Base-by-base conservation (phyloP, 2,113 vertebrate species). In the Tor tambroides region DNA sequence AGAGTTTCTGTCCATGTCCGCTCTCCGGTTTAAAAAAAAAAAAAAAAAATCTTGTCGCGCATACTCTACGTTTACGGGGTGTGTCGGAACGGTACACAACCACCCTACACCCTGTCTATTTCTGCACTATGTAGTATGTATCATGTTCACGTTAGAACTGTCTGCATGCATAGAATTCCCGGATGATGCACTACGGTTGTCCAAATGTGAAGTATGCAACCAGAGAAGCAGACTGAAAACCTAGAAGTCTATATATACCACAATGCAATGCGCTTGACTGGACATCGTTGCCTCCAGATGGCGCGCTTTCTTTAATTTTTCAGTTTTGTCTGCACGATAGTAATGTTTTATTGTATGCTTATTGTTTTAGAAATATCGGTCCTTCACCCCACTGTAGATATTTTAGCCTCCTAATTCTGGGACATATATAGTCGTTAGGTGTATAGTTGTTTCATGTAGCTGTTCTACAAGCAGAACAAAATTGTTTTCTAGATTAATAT, bases 1-100 rank as follows among this genome's bases (percentile, higher is more conserved):
- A 0, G 96, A 95, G 63, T 92, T 93, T 84, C 88, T 90, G 85
- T 96, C 95, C 95, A 95, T 95, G 77, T 38, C 86, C 28, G 5
- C 28, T 41, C 54, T 19, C 23, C 59, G 3, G 12, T n/a, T 32
- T 41, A 11, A 65, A 43, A 35, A 81, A 6, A 15, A 65, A 61
- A 11, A 65, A 43, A 35, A 81, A 6, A 15, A 65, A 15, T 2
- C 28, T 26, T 14, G 56, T 65, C 59, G 59, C 81, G 30, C 41
- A 54, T 0, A 46, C 38, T 11, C 41, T 21, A n/a, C 80, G 80
- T 81, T 21, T 2, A 21, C 65, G 10, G 43, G 43, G 8, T 28
- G 56, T 69, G 38, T 35, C 1, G 9, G 0, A 4, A 43, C 32
- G 23, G 19, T 14, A 5, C 32, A n/a, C 21, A 38, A 38, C 11